Percentiles rank a stretch among this genome's conserved stretches.
These are phyloP conservation scores for Drosophila fulvimacula DNA, from an alignment of 2,888 invertebrate genomes.

Conservation along the genomic window DNA sequence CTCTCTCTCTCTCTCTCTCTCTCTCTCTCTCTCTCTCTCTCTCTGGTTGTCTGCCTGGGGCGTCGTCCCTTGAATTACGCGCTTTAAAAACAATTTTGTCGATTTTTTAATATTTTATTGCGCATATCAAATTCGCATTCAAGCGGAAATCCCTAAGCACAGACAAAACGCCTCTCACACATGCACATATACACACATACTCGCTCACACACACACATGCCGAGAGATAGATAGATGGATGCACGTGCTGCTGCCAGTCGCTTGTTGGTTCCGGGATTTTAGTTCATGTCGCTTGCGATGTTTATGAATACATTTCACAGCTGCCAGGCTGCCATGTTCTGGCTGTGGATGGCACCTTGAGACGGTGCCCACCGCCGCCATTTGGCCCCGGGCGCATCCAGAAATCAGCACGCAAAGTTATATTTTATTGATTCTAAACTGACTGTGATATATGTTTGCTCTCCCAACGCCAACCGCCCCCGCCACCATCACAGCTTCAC, in stretches of 20 bases:
- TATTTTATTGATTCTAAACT: constrained; percentile 78
- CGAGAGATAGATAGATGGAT: constrained; percentile 46
- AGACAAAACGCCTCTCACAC: constrained; percentile 58
- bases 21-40: no score
- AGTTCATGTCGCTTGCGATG: constrained; percentile 70
- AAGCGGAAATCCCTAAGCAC: constrained; percentile 77
- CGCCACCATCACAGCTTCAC: neutral
- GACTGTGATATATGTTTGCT: constrained; percentile 67
- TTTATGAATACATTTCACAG: constrained; percentile 74
- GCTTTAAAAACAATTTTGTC: constrained; percentile 77
- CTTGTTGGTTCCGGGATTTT: constrained; percentile 68
- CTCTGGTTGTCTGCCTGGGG: constrained; percentile 8
- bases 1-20: neutral
- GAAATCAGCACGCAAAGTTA: constrained; percentile 76
- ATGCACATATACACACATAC: constrained; percentile 8
- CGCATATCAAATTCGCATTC: constrained; percentile 79
- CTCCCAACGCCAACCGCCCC: neutral
- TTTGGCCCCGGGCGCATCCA: constrained; percentile 50
- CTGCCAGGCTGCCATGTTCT: constrained; percentile 32
- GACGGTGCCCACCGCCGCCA: constrained; percentile 26
- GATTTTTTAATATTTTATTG: constrained; percentile 78
- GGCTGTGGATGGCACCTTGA: constrained; percentile 54
- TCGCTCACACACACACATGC: neutral
- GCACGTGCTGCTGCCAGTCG: constrained; percentile 73
- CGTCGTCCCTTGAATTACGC: constrained; percentile 64